Evolutionary conservation across 2,113 vertebrate species (phyloP), one percentile per base, ranked within the genome.

Genomic region (Petrocephalus microphthalmus): DNA sequence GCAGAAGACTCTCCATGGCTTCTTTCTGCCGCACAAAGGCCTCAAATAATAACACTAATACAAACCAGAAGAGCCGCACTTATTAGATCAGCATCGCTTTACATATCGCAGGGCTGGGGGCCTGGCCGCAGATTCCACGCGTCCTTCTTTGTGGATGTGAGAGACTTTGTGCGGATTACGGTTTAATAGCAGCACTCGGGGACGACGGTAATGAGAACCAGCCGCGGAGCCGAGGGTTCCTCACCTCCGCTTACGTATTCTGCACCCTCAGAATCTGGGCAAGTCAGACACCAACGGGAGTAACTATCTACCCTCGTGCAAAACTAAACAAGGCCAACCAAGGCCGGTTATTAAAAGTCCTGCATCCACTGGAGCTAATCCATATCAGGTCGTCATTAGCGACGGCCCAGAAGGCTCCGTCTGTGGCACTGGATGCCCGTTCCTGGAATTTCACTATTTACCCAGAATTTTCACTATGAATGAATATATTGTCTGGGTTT

Each of bases 1-100:
- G 90, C 45, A 90, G 89, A 54, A 90, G 82, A 25, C 74, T 89
- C 88, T 90, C 86, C 89, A 49, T 29, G 86, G 89, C 67, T 90
- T 90, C 88, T 91, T 89, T 90, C 90, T 88, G 84, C 87, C 85
- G 45, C 81, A 74, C n/a, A 54, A 85, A 85, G 60, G 25, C 29
- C 88, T 89, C 84, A 86, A 86, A 89, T 89, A 89, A 89, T 86
- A 88, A 52, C 64, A 85, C 25, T 87, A 89, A 89, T 83, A 89
- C 71, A 47, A 89, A 60, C 74, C 74, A 82, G 86, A 64, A 84
- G 85, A 60, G 22, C 85, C 25, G 22, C 20, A 13, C 85, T 87
- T 83, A 89, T 89, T 87, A 89, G 71, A 89, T 89, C 85, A 83
- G 89, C 85, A 89, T 89, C 53, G 49, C 37, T 87, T 89, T 87